Conservation (phyloP, 1,140 invertebrate species). For the Paralvinella palmiformis region DNA sequence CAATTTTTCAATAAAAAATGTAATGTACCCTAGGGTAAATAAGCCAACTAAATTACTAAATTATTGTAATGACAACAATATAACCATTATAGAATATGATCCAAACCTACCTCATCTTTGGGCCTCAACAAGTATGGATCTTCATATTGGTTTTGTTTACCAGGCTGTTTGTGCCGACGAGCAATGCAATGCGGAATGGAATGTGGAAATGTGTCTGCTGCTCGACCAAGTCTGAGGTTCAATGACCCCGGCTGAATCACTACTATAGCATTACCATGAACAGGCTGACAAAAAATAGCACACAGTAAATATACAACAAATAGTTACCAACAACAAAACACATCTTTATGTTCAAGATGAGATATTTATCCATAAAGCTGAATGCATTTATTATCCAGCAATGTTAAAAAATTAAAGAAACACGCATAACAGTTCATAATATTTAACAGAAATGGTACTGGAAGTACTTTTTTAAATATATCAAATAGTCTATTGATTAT, state of each 20-base stretch:
- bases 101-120: constrained; percentile 31
- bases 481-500: too few species aligned
- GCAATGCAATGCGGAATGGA: constrained; percentile 83
- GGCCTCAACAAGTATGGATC: constrained; percentile 54
- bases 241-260: constrained; percentile 93
- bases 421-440: too few species aligned
- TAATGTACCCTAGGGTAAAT: not conserved
- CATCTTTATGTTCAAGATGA: too few species aligned
- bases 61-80: not conserved
- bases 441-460: too few species aligned
- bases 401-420: too few species aligned
- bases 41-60: not conserved
- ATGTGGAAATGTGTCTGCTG: constrained; percentile 79
- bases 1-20: too few species aligned
- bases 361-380: too few species aligned
- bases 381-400: too few species aligned
- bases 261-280: constrained; percentile 55
- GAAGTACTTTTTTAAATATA: too few species aligned
- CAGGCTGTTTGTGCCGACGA: constrained; percentile 51
- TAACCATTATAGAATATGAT: not conserved
- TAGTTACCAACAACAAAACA: too few species aligned
- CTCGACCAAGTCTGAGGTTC: constrained; percentile 79
- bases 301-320: too few species aligned
- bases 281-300: too few species aligned
- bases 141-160: constrained; percentile 48